Conservation (phyloP, 2,888 invertebrate species). For the Metacarcinus magister region DNA sequence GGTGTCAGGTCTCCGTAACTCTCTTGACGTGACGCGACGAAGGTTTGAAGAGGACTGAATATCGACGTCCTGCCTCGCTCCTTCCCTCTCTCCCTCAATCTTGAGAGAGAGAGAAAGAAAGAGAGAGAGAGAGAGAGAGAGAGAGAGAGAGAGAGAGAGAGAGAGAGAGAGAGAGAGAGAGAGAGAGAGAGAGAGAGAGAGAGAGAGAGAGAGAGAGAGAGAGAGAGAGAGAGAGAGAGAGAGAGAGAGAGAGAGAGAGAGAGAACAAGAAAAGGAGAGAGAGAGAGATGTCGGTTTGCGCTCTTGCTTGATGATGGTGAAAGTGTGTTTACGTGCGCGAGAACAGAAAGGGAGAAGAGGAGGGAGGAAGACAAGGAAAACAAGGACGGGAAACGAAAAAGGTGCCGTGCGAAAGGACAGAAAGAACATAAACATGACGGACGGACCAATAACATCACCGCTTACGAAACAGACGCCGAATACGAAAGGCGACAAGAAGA, state of each 20-base stretch:
- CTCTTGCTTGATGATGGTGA: background rate
- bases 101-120: background rate
- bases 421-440: background rate
- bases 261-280: background rate
- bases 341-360: background rate
- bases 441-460: background rate
- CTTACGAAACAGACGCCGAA: background rate
- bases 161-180: background rate
- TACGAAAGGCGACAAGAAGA: background rate
- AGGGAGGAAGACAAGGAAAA: background rate
- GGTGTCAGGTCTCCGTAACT: background rate
- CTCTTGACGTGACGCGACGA: background rate
- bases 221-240: too few relatives aligned
- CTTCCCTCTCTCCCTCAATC: background rate
- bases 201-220: too few relatives aligned
- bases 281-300: background rate
- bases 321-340: background rate
- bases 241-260: background rate
- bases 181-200: too few relatives aligned
- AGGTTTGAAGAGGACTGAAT: slow-evolving; percentile 38
- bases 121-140: background rate
- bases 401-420: background rate
- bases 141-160: slow-evolving; percentile 1
- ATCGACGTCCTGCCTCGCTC: slow-evolving; percentile 11
- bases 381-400: background rate